Evolutionary conservation across 2,113 vertebrate genomes (phyloP).

Genomic region (Ceyx cyanopectus): DNA sequence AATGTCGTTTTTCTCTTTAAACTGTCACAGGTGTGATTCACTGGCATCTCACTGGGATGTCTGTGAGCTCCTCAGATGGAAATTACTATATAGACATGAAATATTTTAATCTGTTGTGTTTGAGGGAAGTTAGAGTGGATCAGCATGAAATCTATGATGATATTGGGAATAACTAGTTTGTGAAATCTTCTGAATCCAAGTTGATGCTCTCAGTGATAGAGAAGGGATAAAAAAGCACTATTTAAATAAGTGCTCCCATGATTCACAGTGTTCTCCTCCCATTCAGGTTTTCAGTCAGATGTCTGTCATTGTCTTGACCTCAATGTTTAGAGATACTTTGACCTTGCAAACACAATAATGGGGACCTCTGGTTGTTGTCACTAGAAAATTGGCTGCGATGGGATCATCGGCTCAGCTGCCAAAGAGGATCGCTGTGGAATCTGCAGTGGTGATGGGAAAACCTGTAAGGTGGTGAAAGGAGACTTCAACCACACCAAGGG

Average conservation of each 20-base stretch:
- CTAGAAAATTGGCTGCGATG: slow-evolving; percentile 95
- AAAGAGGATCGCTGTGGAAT: slow-evolving; percentile 95
- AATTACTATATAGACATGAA: neutral
- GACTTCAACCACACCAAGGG: slow-evolving; percentile 96
- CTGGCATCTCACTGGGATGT: neutral
- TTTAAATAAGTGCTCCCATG: neutral
- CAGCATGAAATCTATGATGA: neutral
- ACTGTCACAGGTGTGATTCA: neutral
- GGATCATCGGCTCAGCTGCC: slow-evolving; percentile 91
- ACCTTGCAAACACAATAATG: slow-evolving; percentile 51
- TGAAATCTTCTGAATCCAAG: neutral
- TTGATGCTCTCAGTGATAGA: neutral
- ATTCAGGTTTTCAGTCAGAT: neutral
- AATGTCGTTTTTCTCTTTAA: neutral
- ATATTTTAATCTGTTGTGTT: neutral
- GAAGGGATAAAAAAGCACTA: neutral
- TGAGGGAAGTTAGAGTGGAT: neutral
- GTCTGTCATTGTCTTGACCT: neutral
- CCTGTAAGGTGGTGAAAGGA: slow-evolving; percentile 93
- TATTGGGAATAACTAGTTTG: neutral
- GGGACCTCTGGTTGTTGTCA: slow-evolving; percentile 54
- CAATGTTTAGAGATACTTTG: slow-evolving; percentile 15
- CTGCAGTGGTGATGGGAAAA: slow-evolving; percentile 92
- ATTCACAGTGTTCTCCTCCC: neutral
- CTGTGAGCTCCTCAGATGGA: neutral